Base-by-base conservation (phyloP, 2,888 invertebrate genomes). In the Chamaedrilus cognettii region DNA sequence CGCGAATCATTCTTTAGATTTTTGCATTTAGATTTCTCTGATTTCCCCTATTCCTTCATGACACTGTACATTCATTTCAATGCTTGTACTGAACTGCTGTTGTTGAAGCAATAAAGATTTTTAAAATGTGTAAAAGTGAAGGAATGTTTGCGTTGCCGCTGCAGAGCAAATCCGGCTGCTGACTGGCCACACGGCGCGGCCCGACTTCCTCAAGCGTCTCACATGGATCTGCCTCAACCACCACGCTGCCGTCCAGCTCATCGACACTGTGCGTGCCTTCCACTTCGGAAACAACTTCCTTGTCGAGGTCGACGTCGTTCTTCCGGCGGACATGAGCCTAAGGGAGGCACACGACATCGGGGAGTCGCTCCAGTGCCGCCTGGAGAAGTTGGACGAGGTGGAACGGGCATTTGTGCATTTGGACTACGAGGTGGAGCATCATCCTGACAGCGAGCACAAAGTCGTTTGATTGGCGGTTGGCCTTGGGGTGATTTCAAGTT, bases 331-430 rank as follows among this genome's bases (percentile, higher is more conserved):
- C 61, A 85, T 86, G 84, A 75, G 77, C 1, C 73, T 86, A 34
- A 73, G 76, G n/a, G 80, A 83, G 68, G 82, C 86, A 0, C 86
- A 86, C 68, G 84, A 86, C 74, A 85, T 86, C 62, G 83, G 83
- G 3, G 86, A 86, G 76, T 75, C 80, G 1, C 77, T 86, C 42
- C 86, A 86, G 74, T 82, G 81, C 67, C 85, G 85, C 72, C 77
- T 86, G 42, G 86, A 86, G 74, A 74, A 78, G 19, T 71, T 86
- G 56, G 77, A 79, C 11, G 82, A 84, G 65, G 85, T 86, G 1
- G 86, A 86, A 69, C 74, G 86, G 62, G 85, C 86, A 0, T 86
- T 86, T 74, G 86, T 86, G 0, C 86, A 86, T 74, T 75, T 85
- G 7, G 86, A 86, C 75, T 86, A 85, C 73, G 85, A 86, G 71